Evolutionary conservation across 30 jellyfish, hydroid and myxozoan species (phyloP).

Genomic region (Aurelia sp.): DNA sequence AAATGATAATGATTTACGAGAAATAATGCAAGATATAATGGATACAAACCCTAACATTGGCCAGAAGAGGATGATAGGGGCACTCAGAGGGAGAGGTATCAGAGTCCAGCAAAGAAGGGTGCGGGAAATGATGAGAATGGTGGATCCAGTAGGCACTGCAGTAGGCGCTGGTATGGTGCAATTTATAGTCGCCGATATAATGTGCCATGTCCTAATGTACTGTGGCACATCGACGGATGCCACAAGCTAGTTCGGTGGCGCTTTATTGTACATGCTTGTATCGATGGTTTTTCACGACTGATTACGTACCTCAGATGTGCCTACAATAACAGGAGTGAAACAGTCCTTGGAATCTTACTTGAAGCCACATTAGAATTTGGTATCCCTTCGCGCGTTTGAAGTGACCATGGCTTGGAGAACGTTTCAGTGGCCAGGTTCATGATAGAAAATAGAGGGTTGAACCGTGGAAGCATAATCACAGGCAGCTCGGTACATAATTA

Average conservation of each 20-base stretch:
- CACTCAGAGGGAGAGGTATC: constrained; percentile 8
- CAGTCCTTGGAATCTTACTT: constrained; percentile 11
- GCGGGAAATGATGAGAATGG: background rate
- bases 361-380: constrained; percentile 1
- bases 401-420: too few species aligned
- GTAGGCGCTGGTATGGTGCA: constrained; percentile 1
- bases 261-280: constrained; percentile 7
- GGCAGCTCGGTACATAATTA: too few species aligned
- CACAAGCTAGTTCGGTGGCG: constrained; percentile 12
- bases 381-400: too few species aligned
- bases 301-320: constrained; percentile 4
- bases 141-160: constrained; percentile 10
- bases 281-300: constrained; percentile 26
- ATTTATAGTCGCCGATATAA: background rate
- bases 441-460: too few species aligned
- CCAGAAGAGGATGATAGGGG: constrained; percentile 8
- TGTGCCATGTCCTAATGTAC: constrained; percentile 2
- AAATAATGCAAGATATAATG: background rate
- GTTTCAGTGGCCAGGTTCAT: too few species aligned
- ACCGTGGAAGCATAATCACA: too few species aligned
- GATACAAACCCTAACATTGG: constrained; percentile 14
- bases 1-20: background rate
- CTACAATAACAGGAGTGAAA: constrained; percentile 23
- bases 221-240: constrained; percentile 21
- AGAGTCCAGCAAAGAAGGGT: background rate